phyloP scores from a whole-genome alignment of 1,140 invertebrate genomes.

The Aethina tumida region DNA sequence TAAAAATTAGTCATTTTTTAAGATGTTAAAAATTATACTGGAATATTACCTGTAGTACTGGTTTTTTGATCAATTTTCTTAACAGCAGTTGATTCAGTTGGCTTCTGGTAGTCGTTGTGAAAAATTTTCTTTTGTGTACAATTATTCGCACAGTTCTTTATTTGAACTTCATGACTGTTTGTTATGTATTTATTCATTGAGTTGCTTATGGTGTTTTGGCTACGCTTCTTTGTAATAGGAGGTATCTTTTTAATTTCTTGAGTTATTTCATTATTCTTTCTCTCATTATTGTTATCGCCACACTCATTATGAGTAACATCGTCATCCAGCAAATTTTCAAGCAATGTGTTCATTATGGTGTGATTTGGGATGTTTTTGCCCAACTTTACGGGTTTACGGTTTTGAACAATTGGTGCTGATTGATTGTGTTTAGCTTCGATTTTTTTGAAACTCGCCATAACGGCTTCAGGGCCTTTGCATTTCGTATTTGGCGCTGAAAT shows the following conservation, averaged over 20 bases:
- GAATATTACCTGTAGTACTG: slow-evolving; percentile 12
- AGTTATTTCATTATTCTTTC: slow-evolving; percentile 3
- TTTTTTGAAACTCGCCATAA: slow-evolving; percentile 12
- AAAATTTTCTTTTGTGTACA: not conserved
- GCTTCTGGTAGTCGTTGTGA: not conserved
- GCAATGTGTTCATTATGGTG: slow-evolving; percentile 17
- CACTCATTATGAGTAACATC: not conserved
- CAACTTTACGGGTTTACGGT: slow-evolving; percentile 7
- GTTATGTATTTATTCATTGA: slow-evolving; percentile 7
- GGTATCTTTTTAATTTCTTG: slow-evolving; percentile 3
- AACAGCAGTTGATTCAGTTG: not conserved
- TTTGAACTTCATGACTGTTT: slow-evolving; percentile 1
- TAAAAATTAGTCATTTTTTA: slow-evolving; percentile 6
- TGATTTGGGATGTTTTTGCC: slow-evolving; percentile 18
- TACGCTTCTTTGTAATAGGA: slow-evolving; percentile 6
- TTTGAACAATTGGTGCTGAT: slow-evolving; percentile 15
- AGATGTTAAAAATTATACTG: slow-evolving; percentile 7
- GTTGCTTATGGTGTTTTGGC: not conserved
- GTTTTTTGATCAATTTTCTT: slow-evolving; percentile 10
- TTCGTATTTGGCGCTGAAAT: slow-evolving; percentile 4
- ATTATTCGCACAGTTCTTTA: slow-evolving; percentile 3
- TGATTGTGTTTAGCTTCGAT: not conserved
- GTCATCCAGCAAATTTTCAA: slow-evolving; percentile 16
- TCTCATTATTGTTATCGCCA: not conserved
- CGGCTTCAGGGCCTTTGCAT: slow-evolving; percentile 10